A percentile compares a stretch with the other conserved stretches of the same genome.
These are phyloP conservation scores for Hypotaenidia philippensis DNA, from an alignment of 2,797 vertebrate genomes.

Conservation along the genomic window DNA sequence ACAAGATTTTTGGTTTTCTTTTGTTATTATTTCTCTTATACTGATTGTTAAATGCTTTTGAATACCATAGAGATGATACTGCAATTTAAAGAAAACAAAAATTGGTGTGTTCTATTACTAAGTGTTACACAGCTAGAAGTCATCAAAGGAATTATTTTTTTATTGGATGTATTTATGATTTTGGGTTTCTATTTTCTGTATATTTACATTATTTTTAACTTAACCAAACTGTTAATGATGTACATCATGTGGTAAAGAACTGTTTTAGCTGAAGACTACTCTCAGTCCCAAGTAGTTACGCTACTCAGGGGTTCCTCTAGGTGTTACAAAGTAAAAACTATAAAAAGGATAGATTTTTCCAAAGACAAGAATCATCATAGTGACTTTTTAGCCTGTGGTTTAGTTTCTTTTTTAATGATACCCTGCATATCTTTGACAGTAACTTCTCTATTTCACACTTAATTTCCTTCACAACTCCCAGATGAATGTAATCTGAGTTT, in stretches of 20 bases:
- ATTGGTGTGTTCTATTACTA: not conserved
- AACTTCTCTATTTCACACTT: slow-evolving; percentile 63
- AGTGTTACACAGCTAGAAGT: not conserved
- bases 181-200: not conserved
- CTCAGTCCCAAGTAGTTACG: not conserved
- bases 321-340: not conserved
- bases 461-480: slow-evolving; percentile 62
- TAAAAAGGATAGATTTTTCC: not conserved
- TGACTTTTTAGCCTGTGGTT: not conserved
- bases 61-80: too few relatives aligned
- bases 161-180: not conserved
- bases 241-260: not conserved
- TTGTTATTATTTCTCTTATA: not conserved
- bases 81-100: not conserved
- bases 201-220: not conserved
- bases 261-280: not conserved
- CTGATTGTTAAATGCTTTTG: not conserved
- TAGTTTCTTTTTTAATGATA: not conserved
- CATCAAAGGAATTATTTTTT: not conserved
- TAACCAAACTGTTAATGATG: not conserved
- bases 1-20: not conserved
- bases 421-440: not conserved
- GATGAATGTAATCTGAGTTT: slow-evolving; percentile 41
- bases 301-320: not conserved
- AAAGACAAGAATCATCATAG: not conserved